These are phyloP conservation scores for Mycalesis mineus DNA, from an alignment of 2,888 invertebrate genomes.

Conservation along the genomic window DNA sequence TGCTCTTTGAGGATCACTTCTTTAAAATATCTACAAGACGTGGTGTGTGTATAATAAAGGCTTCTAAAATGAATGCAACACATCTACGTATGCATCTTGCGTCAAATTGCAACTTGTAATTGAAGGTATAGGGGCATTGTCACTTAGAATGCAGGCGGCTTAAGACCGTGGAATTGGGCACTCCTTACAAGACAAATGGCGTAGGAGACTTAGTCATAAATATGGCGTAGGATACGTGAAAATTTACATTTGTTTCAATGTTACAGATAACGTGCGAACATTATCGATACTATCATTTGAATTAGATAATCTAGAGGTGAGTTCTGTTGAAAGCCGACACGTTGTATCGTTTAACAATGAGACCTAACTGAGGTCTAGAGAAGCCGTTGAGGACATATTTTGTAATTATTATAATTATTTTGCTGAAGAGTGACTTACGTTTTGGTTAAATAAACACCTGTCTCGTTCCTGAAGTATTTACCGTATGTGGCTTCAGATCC, in stretches of 20 bases:
- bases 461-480: no score
- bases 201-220: no score
- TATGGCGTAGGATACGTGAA: neutral
- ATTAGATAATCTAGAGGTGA: conserved; percentile 10
- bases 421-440: neutral
- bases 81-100: neutral
- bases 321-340: conserved; percentile 9
- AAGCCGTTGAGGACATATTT: neutral
- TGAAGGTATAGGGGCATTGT: no score
- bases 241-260: neutral
- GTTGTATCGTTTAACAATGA: neutral
- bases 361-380: neutral
- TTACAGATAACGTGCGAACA: neutral
- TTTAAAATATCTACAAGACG: neutral
- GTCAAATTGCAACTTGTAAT: neutral
- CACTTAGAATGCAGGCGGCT: no score
- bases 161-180: no score
- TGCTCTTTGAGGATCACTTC: neutral
- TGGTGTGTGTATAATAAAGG: no score
- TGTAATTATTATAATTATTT: neutral
- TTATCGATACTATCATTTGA: conserved; percentile 7
- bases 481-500: no score
- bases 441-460: no score
- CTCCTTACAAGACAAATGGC: no score
- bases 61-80: neutral